Base-by-base conservation (phyloP, 2,113 vertebrate genomes). In the Tragelaphus buxtoni region DNA sequence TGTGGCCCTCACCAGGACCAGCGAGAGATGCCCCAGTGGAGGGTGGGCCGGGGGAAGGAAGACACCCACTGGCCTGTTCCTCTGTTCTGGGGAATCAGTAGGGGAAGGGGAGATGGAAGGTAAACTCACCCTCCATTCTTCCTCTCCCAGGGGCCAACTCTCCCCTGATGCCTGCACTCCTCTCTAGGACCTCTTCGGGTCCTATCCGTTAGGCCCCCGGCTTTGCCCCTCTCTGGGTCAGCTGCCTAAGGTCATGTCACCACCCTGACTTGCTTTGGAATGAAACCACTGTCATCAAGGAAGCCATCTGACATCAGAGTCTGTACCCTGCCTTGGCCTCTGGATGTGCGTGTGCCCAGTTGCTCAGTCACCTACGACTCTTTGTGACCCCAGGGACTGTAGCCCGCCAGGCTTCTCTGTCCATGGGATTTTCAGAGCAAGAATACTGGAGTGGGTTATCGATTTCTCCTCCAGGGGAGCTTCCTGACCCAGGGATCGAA, bases 1-100 rank as follows among this genome's bases (percentile, higher is more conserved):
- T 96, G 97, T 98, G 97, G 94, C 90, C 92, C 28, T 76, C 55
- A 79, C 30, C 20, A 39, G 26, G 53, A 61, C 39, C 7, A 14
- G 58, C 13, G 10, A 60, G 35, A 55, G 74, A 58, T 2, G 56
- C 18, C 49, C 61, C 13, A n/a, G 30, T 13, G 8, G 28, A 35
- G 80, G 49, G 13, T 26, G 5, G 5, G 60, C 30, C 28, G 3
- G 2, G 1, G 30, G 35, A 32, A 95, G 16, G 65, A 47, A 79
- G 28, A 32, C 4, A 6, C 79, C 61, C 72, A 32, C 17, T 3
- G 42, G 69, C 63, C 77, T 35, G 30, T 30, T 60, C 35, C 42
- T 30, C 84, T 35, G 32, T 20, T n/a, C 35, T 49, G 18, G 49
- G 83, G 30, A 53, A 7, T 60, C 16, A 11, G 45, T 7, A 7